Evolutionary conservation across 2,113 vertebrate species (phyloP), one percentile per base, ranked within the genome.

Genomic region (Perca fluviatilis): DNA sequence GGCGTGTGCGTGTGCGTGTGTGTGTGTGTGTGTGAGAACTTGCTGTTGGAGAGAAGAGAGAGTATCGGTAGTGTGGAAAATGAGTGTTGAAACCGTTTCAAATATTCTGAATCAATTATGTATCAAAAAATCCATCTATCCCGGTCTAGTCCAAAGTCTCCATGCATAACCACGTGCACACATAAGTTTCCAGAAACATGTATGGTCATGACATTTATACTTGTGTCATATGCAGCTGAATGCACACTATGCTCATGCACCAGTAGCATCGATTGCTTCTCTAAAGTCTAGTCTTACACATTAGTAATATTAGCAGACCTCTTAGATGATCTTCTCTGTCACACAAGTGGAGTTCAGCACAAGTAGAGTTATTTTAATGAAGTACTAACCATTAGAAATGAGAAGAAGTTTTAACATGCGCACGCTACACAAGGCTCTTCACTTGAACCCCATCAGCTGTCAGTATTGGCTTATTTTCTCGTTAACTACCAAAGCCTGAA

Each of bases 251-350:
- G 19, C 21, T 82, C 40, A 33, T 54, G 70, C 57, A 51, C 60
- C 53, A 63, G 72, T 80, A 72, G 80, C 78, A 70, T 27, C 15
- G 11, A 65, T 25, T n/a, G 43, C 73, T 77, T 85, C 30, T 75
- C 25, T 33, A 40, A 74, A 70, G 74, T 61, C 13, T 74, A 78
- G 86, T 89, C 86, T 88, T 88, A 87, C 33, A 69, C n/a, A 14
- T 76, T 43, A 66, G 43, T 86, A 53, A 75, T 70, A 85, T 60
- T 83, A 74, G 63, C 27, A 53, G 50, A 68, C 25, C 68, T 69
- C 21, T 77, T 60, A 70, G 46, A 63, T 75, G 15, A 47, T 64
- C 13, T 61, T 74, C 49, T 77, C 40, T 56, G 18, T 53, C 51
- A 51, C n/a, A 6, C 16, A 6, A 73, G 47, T 77, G 54, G 33